These are phyloP conservation scores for Rhabdornis inornatus DNA, from an alignment of 2,113 vertebrate genomes.

Conservation along the genomic window DNA sequence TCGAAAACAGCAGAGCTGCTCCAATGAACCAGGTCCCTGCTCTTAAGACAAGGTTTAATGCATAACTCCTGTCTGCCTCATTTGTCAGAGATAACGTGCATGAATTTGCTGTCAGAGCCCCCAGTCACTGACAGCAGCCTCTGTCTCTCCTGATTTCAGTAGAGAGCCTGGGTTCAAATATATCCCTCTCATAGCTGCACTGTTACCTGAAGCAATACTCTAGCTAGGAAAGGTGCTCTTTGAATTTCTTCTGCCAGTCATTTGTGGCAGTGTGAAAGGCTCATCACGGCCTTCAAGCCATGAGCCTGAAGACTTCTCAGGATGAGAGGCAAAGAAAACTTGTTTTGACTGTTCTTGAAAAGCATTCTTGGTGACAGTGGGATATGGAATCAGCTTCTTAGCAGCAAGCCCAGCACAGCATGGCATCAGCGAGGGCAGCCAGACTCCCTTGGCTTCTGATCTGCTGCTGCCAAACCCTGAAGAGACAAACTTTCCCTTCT, in stretches of 20 bases:
- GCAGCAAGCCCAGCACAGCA: background rate
- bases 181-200: background rate
- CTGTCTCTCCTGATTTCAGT: background rate
- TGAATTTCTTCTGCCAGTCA: background rate
- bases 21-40: background rate
- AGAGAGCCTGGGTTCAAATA: background rate
- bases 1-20: background rate
- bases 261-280: background rate
- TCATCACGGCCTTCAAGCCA: background rate
- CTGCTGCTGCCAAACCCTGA: background rate
- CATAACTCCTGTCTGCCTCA: background rate
- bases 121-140: background rate
- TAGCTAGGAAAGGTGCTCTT: background rate
- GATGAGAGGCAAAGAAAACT: background rate
- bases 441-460: background rate
- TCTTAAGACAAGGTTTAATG: background rate
- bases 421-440: background rate
- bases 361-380: background rate
- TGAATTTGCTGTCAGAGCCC: background rate
- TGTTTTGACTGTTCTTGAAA: conserved; percentile 40
- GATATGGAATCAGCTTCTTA: background rate
- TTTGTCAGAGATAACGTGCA: background rate
- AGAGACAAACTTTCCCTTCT: background rate
- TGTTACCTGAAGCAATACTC: background rate
- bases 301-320: background rate